These are phyloP conservation scores for Thyatira batis DNA, from an alignment of 2,888 invertebrate genomes.

Conservation along the genomic window DNA sequence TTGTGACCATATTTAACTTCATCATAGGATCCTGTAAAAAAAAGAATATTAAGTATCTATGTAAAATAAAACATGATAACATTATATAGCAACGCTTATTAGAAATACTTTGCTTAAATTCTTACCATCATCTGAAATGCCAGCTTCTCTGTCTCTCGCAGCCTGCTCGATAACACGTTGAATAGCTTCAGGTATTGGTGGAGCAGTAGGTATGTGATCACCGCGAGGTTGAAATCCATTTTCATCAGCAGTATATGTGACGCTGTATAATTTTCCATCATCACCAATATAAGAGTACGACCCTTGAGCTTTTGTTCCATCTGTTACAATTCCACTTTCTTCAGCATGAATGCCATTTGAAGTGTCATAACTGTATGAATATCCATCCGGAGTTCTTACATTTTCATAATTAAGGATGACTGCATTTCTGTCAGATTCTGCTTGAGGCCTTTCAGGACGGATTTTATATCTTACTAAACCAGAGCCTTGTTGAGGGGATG, in stretches of 20 bases:
- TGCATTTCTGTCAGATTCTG: slow-evolving; percentile 54
- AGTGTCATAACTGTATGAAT: slow-evolving; percentile 62
- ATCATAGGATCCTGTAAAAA: slow-evolving; percentile 57
- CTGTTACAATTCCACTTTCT: slow-evolving; percentile 56
- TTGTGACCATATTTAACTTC: slow-evolving; percentile 64
- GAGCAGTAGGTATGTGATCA: slow-evolving; percentile 70
- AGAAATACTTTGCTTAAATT: neutral
- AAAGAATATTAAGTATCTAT: neutral
- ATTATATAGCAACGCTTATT: neutral
- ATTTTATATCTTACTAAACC: slow-evolving; percentile 3
- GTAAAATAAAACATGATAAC: neutral
- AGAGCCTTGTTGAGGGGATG: neutral
- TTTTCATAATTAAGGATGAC: slow-evolving; percentile 58
- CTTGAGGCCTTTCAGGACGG: slow-evolving; percentile 46
- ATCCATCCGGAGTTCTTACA: slow-evolving; percentile 52
- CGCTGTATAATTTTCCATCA: slow-evolving; percentile 63
- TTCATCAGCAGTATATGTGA: slow-evolving; percentile 68
- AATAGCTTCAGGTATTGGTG: slow-evolving; percentile 67
- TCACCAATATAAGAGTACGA: slow-evolving; percentile 68
- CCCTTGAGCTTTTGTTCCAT: slow-evolving; percentile 64
- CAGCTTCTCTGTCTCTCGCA: slow-evolving; percentile 49
- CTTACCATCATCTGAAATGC: slow-evolving; percentile 65
- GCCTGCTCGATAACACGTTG: slow-evolving; percentile 61
- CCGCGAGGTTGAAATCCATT: slow-evolving; percentile 66
- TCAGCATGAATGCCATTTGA: slow-evolving; percentile 69